phyloP scores from a whole-genome alignment of 2,113 vertebrate genomes.

The Sander vitreus region DNA sequence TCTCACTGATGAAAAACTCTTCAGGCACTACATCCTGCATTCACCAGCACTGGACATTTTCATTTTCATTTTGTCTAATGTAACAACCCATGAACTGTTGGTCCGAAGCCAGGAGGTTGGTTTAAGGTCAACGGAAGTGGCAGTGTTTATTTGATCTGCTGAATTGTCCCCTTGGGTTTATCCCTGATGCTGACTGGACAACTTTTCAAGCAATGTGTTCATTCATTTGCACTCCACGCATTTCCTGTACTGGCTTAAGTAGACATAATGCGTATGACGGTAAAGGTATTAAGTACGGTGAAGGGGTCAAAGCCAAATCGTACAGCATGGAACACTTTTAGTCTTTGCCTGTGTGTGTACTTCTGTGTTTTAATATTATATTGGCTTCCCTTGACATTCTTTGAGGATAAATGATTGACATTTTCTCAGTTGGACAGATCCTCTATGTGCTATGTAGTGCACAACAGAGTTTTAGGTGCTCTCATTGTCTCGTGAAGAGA shows the following conservation, averaged over 20 bases:
- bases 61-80: constrained; percentile 43
- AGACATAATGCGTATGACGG: constrained; percentile 8
- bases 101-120: constrained; percentile 41
- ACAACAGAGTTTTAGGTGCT: neutral
- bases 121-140: constrained; percentile 47
- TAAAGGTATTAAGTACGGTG: constrained; percentile 5
- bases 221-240: constrained; percentile 40
- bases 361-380: neutral
- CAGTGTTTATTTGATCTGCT: constrained; percentile 51
- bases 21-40: constrained; percentile 18
- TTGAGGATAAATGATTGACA: neutral
- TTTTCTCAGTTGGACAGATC: neutral
- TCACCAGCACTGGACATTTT: constrained; percentile 37
- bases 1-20: constrained; percentile 1
- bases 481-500: neutral
- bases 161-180: constrained; percentile 30
- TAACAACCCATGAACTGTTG: constrained; percentile 17
- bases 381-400: neutral
- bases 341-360: neutral
- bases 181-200: constrained; percentile 28
- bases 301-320: neutral
- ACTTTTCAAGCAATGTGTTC: constrained; percentile 20
- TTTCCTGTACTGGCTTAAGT: constrained; percentile 32
- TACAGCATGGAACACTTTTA: neutral
- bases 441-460: too few species aligned